phyloP scores from a whole-genome alignment of 2,888 invertebrate species.

The Miltochrista miniata region DNA sequence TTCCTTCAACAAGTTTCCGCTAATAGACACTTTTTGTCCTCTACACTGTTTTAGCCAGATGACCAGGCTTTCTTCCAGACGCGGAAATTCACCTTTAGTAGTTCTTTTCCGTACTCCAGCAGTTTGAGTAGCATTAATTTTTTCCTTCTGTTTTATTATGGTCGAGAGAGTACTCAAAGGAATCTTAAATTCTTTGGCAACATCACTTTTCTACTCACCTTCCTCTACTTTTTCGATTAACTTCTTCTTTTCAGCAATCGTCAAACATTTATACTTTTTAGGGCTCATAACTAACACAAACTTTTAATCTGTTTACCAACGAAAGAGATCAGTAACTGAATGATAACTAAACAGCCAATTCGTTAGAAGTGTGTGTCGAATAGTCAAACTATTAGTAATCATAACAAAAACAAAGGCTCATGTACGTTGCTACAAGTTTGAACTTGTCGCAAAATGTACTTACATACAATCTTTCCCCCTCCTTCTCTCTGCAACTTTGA shows the following conservation, averaged over 20 bases:
- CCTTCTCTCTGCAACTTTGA: constrained; percentile 22
- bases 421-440: constrained; percentile 11
- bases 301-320: constrained; percentile 15
- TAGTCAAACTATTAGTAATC: neutral
- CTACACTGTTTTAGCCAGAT: constrained; percentile 32
- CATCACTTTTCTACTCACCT: constrained; percentile 22
- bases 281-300: constrained; percentile 18
- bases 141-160: constrained; percentile 20
- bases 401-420: constrained; percentile 10
- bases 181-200: constrained; percentile 18
- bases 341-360: constrained; percentile 12
- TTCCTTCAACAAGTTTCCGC: constrained; percentile 21
- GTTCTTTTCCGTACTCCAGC: constrained; percentile 27
- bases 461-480: constrained; percentile 10
- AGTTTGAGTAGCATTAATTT: constrained; percentile 20
- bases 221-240: constrained; percentile 22
- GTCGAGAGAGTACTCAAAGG: constrained; percentile 20
- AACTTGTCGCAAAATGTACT: constrained; percentile 12
- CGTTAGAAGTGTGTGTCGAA: constrained; percentile 3
- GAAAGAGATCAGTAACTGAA: constrained; percentile 12
- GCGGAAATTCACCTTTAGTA: constrained; percentile 26
- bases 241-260: constrained; percentile 22
- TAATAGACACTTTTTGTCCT: constrained; percentile 23
- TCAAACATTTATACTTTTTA: constrained; percentile 20
- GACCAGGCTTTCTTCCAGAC: constrained; percentile 30